These are phyloP conservation scores for Lochmaea capreae DNA, from an alignment of 2,888 invertebrate genomes.

Conservation along the genomic window DNA sequence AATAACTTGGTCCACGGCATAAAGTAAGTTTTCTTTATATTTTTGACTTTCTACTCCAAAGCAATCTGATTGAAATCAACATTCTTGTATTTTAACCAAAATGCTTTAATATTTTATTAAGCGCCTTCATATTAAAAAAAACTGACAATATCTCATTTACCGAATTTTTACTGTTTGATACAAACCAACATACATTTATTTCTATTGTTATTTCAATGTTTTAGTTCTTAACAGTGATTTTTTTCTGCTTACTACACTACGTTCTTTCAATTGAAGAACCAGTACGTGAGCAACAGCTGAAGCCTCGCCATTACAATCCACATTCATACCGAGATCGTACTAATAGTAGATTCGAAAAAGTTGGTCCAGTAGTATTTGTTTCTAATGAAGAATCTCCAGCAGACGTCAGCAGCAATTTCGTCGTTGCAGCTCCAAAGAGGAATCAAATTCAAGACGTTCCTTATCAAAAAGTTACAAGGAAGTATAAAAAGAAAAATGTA, in stretches of 20 bases:
- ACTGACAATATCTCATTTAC: no score
- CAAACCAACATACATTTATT: no score
- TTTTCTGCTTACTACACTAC: conserved; percentile 36
- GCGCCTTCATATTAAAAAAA: no score
- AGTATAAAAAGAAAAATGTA: conserved; percentile 52
- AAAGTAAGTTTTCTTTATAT: no score
- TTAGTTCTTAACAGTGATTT: conserved; percentile 26
- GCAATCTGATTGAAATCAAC: no score
- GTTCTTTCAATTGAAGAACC: conserved; percentile 50
- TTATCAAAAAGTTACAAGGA: conserved; percentile 56
- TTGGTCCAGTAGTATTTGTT: conserved; percentile 52
- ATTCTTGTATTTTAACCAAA: no score
- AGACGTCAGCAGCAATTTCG: conserved; percentile 38
- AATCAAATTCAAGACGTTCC: conserved; percentile 55
- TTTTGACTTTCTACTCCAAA: no score
- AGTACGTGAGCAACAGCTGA: conserved; percentile 59
- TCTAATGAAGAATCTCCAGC: conserved; percentile 40
- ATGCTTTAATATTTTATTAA: no score
- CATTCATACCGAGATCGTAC: conserved; percentile 58
- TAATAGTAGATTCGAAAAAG: conserved; percentile 10
- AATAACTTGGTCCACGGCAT: no score
- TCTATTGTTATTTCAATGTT: not conserved
- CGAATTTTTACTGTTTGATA: no score
- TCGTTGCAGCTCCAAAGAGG: conserved; percentile 36
- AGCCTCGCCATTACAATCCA: conserved; percentile 65